Percentiles rank a stretch among this genome's conserved stretches.
Conservation (phyloP, 2,797 vertebrate species). For the Cheirogaleus major region DNA sequence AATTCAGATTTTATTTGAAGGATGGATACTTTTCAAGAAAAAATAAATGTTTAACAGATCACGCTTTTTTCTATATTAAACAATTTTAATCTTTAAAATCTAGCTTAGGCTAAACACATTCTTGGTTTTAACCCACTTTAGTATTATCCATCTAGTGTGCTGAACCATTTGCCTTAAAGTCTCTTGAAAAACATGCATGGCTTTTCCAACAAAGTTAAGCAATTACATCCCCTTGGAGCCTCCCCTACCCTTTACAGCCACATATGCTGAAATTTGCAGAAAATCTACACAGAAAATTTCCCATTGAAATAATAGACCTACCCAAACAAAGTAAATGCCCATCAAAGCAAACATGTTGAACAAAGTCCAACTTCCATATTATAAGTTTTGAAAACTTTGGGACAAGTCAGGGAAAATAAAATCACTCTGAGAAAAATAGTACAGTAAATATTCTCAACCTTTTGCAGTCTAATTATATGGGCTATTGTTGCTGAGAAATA, state of each 20-base stretch:
- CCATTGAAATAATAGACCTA: constrained; percentile 7
- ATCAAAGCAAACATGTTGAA: not conserved
- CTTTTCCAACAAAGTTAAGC: not conserved
- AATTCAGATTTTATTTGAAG: not conserved
- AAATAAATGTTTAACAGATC: not conserved
- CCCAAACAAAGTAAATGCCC: not conserved
- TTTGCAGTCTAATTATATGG: constrained; percentile 30
- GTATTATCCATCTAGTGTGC: not conserved
- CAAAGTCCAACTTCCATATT: not conserved
- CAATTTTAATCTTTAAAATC: not conserved
- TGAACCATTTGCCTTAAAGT: not conserved
- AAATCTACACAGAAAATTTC: constrained; percentile 18
- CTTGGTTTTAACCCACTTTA: not conserved
- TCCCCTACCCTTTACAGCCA: not conserved
- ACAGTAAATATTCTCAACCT: not conserved
- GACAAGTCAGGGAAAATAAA: constrained; percentile 48
- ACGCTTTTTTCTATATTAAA: not conserved
- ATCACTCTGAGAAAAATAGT: constrained; percentile 40
- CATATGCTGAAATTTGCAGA: not conserved
- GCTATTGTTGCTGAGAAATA: constrained; percentile 14
- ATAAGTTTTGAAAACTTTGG: constrained; percentile 45
- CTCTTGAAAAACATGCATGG: not conserved
- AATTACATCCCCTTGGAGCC: not conserved
- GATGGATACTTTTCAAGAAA: not conserved
- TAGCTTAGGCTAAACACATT: not conserved